Percentiles rank a stretch among this genome's conserved stretches.
Evolutionary conservation across 2,797 vertebrate species (phyloP).

Genomic region (Enteromius argenteus): DNA sequence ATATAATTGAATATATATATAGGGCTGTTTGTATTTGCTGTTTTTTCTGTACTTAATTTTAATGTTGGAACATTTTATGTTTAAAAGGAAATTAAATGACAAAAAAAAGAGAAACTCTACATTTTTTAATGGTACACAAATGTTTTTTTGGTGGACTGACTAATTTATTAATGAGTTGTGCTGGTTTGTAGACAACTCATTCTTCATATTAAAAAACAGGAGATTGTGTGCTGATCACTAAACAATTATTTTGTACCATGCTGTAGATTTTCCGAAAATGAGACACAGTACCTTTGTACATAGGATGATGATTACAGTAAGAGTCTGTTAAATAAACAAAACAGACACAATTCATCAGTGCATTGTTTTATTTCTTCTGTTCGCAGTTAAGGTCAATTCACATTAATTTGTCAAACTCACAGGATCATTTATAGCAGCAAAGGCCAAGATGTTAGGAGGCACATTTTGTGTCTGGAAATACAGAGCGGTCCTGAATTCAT

Average conservation of each 20-base stretch:
- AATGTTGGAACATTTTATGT: neutral
- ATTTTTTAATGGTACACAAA: conserved; percentile 21
- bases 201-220: conserved; percentile 2
- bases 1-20: neutral
- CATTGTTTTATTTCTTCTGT: conserved; percentile 34
- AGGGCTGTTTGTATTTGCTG: neutral
- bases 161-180: conserved; percentile 9
- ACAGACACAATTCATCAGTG: conserved; percentile 6
- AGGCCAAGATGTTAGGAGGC: conserved; percentile 46
- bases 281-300: conserved; percentile 1
- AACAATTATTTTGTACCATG: conserved; percentile 22
- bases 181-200: neutral
- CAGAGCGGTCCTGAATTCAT: conserved; percentile 52
- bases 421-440: conserved; percentile 48
- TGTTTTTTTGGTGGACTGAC: conserved; percentile 14
- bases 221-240: neutral
- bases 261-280: conserved; percentile 20
- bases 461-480: conserved; percentile 37
- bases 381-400: conserved; percentile 10
- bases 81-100: neutral
- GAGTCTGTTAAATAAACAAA: conserved; percentile 35
- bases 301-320: neutral
- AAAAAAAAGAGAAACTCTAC: neutral
- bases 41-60: neutral
- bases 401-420: conserved; percentile 9